phyloP scores from a whole-genome alignment of 2,888 invertebrate species.

The Phyllotreta cruciferae region DNA sequence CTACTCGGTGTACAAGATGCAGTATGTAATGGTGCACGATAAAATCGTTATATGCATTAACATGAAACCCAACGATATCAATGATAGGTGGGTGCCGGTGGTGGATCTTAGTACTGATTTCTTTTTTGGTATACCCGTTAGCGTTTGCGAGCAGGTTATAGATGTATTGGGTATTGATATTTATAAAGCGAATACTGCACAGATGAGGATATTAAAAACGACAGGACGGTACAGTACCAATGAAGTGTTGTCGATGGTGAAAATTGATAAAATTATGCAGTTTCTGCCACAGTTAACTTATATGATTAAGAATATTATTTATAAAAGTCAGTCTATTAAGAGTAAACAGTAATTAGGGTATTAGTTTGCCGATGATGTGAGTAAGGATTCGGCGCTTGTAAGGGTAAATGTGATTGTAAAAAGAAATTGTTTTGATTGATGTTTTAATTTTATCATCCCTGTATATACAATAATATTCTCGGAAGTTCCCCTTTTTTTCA shows the following conservation, averaged over 20 bases:
- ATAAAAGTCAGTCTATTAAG: slow-evolving; percentile 26
- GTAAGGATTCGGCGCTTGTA: too few relatives aligned
- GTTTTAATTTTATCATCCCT: too few relatives aligned
- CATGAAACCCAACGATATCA: slow-evolving; percentile 14
- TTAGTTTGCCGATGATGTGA: too few relatives aligned
- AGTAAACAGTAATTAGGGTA: slow-evolving; percentile 6
- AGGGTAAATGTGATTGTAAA: too few relatives aligned
- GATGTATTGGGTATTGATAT: slow-evolving; percentile 2
- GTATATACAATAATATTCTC: too few relatives aligned
- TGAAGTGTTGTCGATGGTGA: slow-evolving; percentile 5
- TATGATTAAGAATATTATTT: slow-evolving; percentile 18
- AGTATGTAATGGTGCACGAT: slow-evolving; percentile 7
- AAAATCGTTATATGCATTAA: slow-evolving; percentile 9
- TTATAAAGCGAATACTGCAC: slow-evolving; percentile 4
- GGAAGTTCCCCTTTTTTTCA: too few relatives aligned
- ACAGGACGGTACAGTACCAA: slow-evolving; percentile 1
- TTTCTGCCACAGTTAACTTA: slow-evolving; percentile 9
- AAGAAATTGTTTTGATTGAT: too few relatives aligned
- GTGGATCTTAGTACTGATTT: slow-evolving; percentile 11
- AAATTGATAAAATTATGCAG: slow-evolving; percentile 11
- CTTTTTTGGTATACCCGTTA: slow-evolving; percentile 1
- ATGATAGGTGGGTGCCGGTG: slow-evolving; percentile 15
- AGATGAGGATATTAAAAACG: slow-evolving; percentile 8
- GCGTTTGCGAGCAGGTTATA: slow-evolving; percentile 6
- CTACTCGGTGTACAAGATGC: neutral